A percentile compares a stretch with the other conserved stretches of the same genome.
Conservation (phyloP, 64 coral and sea anemone species). For the Montipora cactus region DNA sequence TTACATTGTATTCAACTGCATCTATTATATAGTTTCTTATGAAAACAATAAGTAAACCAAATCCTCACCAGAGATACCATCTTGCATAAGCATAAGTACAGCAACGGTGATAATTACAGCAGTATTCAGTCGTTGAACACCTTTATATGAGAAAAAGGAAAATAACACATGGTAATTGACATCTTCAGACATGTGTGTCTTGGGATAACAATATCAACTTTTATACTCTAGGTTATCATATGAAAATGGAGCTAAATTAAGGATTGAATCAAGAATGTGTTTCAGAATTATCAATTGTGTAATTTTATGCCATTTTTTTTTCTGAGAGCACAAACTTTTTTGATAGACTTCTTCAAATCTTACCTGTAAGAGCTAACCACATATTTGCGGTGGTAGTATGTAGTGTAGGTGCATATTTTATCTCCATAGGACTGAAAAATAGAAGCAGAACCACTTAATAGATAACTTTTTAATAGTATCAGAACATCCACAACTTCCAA, state of each 20-base stretch:
- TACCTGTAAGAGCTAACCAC: constrained; percentile 35
- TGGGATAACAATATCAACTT: neutral
- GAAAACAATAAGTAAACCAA: neutral
- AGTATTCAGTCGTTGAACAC: constrained; percentile 83
- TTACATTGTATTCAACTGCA: too few relatives aligned
- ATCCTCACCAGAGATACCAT: constrained; percentile 96
- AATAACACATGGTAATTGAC: neutral
- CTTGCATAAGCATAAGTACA: constrained; percentile 84
- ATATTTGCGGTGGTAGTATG: neutral
- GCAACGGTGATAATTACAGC: constrained; percentile 81
- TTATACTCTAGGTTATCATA: neutral
- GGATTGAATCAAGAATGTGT: too few relatives aligned
- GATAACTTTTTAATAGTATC: too few relatives aligned
- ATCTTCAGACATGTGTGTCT: neutral
- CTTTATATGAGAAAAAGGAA: constrained; percentile 28
- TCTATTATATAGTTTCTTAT: too few relatives aligned
- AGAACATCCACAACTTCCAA: too few relatives aligned
- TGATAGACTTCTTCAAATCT: neutral
- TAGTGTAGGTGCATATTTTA: constrained; percentile 65
- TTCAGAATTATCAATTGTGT: too few relatives aligned
- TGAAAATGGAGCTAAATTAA: too few relatives aligned
- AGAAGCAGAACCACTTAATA: neutral
- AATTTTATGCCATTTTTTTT: too few relatives aligned
- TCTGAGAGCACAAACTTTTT: too few relatives aligned
- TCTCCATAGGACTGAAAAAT: constrained; percentile 65